A percentile compares a stretch with the other conserved stretches of the same genome.
Evolutionary conservation across 2,797 vertebrate genomes (phyloP).

Genomic region (Enteromius argenteus): DNA sequence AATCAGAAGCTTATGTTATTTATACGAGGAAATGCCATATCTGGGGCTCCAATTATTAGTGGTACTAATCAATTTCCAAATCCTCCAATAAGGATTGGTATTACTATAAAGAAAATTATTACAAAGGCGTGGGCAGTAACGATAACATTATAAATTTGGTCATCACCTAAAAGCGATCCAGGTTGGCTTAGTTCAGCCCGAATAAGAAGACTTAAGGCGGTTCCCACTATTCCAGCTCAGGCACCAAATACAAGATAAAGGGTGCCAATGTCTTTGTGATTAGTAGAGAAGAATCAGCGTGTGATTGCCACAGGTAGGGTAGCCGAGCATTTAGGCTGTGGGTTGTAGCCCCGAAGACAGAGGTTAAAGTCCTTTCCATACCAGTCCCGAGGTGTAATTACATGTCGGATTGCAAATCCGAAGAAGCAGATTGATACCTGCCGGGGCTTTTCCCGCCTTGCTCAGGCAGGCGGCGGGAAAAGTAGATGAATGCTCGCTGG

Average conservation of each 20-base stretch:
- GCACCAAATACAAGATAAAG: constrained; percentile 72
- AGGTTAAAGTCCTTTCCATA: constrained; percentile 68
- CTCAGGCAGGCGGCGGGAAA: constrained; percentile 46
- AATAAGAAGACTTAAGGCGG: constrained; percentile 59
- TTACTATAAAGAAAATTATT: constrained; percentile 75
- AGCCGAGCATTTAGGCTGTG: constrained; percentile 67
- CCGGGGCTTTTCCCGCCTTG: constrained; percentile 63
- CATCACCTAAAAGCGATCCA: neutral
- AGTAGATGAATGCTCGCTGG: constrained; percentile 66
- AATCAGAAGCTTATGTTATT: constrained; percentile 72
- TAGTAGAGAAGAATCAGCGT: constrained; percentile 72
- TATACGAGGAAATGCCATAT: constrained; percentile 65
- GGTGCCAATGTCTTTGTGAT: constrained; percentile 72
- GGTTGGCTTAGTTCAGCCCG: constrained; percentile 64
- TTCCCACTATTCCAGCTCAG: constrained; percentile 66
- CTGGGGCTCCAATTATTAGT: constrained; percentile 59
- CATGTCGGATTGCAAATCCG: constrained; percentile 71
- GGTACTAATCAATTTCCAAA: constrained; percentile 69
- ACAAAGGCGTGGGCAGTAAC: constrained; percentile 72
- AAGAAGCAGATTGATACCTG: constrained; percentile 43
- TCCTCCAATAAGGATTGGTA: constrained; percentile 62
- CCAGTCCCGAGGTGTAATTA: constrained; percentile 60
- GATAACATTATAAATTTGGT: constrained; percentile 71
- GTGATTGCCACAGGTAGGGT: constrained; percentile 71
- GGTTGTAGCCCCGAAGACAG: constrained; percentile 69